Percentiles rank a stretch among this genome's conserved stretches.
These are phyloP conservation scores for Priocnemis perturbator DNA, from an alignment of 2,888 invertebrate species.

Conservation along the genomic window DNA sequence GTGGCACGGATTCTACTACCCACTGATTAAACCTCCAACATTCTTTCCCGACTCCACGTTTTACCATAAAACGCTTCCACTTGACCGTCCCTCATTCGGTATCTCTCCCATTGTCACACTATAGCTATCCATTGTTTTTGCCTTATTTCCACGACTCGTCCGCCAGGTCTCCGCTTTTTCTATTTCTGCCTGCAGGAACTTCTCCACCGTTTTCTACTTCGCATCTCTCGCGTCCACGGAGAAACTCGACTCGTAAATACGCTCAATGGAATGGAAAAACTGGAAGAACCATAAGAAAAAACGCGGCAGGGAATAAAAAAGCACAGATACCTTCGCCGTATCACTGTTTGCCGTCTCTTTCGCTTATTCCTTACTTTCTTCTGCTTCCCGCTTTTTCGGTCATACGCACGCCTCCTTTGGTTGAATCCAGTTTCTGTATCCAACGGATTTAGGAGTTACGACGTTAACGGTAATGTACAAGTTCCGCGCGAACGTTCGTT, in stretches of 20 bases:
- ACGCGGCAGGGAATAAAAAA: neutral
- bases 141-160: neutral
- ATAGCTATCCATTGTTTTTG: slow-evolving; percentile 24
- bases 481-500: too few relatives aligned
- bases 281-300: slow-evolving; percentile 1
- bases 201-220: neutral
- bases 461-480: too few relatives aligned
- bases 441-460: too few relatives aligned
- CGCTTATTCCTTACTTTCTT: slow-evolving; percentile 10
- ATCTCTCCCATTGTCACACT: neutral
- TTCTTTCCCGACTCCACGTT: slow-evolving; percentile 29
- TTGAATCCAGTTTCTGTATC: too few relatives aligned
- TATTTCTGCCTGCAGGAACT: neutral
- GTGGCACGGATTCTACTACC: slow-evolving; percentile 28
- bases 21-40: slow-evolving; percentile 38
- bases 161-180: slow-evolving; percentile 14
- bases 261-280: neutral
- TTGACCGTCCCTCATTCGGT: neutral
- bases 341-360: slow-evolving; percentile 23
- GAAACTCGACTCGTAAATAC: too few relatives aligned
- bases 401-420: too few relatives aligned
- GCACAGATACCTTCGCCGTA: slow-evolving; percentile 1
- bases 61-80: slow-evolving; percentile 11
- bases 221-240: neutral
- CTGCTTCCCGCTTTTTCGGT: too few relatives aligned